A percentile compares a stretch with the other conserved stretches of the same genome.
Evolutionary conservation across 2,888 invertebrate genomes (phyloP).

Genomic region (Macrosiphum euphorbiae): DNA sequence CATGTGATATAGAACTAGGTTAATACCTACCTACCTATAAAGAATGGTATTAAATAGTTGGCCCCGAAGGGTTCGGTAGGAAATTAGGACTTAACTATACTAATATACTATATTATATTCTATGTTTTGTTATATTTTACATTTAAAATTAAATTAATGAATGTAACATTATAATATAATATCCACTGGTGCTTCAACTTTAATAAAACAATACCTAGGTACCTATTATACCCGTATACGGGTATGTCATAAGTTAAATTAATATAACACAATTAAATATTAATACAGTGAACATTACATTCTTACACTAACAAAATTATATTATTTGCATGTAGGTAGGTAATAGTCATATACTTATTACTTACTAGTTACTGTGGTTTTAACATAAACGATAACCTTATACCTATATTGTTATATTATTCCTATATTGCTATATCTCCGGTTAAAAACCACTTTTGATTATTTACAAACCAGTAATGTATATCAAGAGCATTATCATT

Average conservation of each 20-base stretch:
- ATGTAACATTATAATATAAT: neutral
- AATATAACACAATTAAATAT: neutral
- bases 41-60: neutral
- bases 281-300: neutral
- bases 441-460: neutral
- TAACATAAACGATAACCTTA: neutral
- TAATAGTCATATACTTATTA: neutral
- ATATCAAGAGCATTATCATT: neutral
- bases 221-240: neutral
- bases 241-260: neutral
- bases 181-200: neutral
- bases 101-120: neutral
- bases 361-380: neutral
- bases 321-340: neutral
- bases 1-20: neutral
- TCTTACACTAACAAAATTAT: neutral
- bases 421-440: too few relatives aligned
- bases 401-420: too few relatives aligned
- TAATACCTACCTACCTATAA: neutral
- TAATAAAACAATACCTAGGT: neutral
- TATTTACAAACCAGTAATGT: neutral
- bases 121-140: neutral
- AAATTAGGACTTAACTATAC: neutral
- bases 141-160: neutral
- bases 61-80: neutral